These are phyloP conservation scores for Lordiphosa clarofinis DNA, from an alignment of 1,140 invertebrate species.

Conservation along the genomic window DNA sequence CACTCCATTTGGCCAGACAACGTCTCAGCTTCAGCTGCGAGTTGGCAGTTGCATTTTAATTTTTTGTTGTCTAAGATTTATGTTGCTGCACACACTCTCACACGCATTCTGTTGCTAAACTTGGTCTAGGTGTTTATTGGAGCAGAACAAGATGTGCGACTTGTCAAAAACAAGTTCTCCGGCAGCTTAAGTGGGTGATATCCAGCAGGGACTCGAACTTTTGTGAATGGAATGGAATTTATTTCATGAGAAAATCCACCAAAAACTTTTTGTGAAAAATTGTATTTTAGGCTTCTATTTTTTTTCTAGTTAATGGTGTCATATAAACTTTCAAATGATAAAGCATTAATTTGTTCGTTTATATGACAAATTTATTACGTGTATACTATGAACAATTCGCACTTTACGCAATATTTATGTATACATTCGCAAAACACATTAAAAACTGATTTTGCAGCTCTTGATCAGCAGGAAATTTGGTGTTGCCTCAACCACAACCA, in stretches of 20 bases:
- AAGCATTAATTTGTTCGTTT: too few species aligned
- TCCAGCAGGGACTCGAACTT: slow-evolving; percentile 55
- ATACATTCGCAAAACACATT: too few species aligned
- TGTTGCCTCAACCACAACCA: too few species aligned
- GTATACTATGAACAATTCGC: too few species aligned
- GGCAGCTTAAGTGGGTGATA: slow-evolving; percentile 6
- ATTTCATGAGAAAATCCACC: not conserved
- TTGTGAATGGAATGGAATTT: slow-evolving; percentile 15
- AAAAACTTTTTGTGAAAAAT: too few species aligned
- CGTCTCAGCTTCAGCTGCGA: slow-evolving; percentile 30
- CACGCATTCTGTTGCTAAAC: slow-evolving; percentile 31
- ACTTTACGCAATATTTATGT: too few species aligned
- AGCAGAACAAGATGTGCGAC: slow-evolving; percentile 60
- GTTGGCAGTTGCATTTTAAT: slow-evolving; percentile 62
- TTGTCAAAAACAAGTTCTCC: slow-evolving; percentile 24
- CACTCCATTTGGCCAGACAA: slow-evolving; percentile 50
- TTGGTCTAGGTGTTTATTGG: slow-evolving; percentile 67
- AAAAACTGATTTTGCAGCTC: too few species aligned
- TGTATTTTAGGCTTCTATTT: too few species aligned
- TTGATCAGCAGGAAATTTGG: too few species aligned
- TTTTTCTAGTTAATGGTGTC: too few species aligned
- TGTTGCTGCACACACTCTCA: slow-evolving; percentile 8
- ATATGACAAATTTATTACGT: too few species aligned
- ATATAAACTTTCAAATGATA: too few species aligned
- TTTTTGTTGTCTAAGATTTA: slow-evolving; percentile 19